phyloP scores from a whole-genome alignment of 2,797 vertebrate genomes.

The Falco naumanni region DNA sequence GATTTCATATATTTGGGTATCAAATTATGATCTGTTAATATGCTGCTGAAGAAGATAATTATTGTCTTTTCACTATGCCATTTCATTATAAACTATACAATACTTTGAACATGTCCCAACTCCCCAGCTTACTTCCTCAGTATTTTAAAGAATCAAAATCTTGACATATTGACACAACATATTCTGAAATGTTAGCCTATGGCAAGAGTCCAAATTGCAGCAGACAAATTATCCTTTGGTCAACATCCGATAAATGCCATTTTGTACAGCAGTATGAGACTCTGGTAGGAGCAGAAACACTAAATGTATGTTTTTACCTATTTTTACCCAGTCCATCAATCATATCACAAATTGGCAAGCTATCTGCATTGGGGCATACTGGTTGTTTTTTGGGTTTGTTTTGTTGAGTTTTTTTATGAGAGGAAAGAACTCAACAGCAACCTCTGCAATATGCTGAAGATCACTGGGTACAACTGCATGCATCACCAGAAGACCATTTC shows the following conservation, averaged over 20 bases:
- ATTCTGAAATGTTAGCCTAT: background rate
- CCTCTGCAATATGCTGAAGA: background rate
- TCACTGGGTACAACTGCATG: background rate
- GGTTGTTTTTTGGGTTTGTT: too few species aligned
- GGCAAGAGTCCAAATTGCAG: background rate
- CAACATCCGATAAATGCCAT: background rate
- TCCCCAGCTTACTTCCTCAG: background rate
- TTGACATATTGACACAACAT: background rate
- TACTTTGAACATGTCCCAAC: background rate
- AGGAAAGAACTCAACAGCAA: background rate
- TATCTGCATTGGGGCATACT: background rate
- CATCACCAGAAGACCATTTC: background rate
- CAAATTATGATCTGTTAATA: background rate
- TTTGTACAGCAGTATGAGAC: rapidly evolving
- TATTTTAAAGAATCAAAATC: background rate
- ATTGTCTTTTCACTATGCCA: background rate
- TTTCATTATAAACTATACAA: background rate
- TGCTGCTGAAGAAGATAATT: background rate
- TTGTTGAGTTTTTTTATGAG: background rate
- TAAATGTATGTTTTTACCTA: background rate
- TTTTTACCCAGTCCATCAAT: background rate
- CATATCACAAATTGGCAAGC: background rate
- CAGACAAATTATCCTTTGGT: background rate
- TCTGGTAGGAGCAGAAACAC: background rate
- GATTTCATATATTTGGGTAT: background rate